phyloP scores from a whole-genome alignment of 2,113 vertebrate genomes.

The Cynoglossus semilaevis region DNA sequence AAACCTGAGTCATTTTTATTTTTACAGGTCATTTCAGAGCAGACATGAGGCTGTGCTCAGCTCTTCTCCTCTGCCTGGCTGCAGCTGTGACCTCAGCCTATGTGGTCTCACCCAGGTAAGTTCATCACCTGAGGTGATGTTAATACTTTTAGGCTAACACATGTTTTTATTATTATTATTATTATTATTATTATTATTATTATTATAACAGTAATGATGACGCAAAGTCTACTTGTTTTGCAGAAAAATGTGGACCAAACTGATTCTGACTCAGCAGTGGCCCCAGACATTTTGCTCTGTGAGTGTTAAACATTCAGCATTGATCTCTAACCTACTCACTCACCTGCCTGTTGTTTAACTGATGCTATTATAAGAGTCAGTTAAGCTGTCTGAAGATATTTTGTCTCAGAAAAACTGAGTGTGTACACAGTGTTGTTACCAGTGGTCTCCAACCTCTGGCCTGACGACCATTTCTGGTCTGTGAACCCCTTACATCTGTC shows the following conservation, averaged over 20 bases:
- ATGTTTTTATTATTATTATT: no score
- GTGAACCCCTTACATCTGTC: no score
- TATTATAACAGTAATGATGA: background rate
- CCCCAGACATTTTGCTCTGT: slow-evolving; percentile 76
- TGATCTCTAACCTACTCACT: background rate
- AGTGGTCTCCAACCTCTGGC: no score
- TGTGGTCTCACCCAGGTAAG: slow-evolving; percentile 51
- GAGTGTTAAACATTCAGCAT: slow-evolving; percentile 32
- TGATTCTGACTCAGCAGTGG: slow-evolving; percentile 80
- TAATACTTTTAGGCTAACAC: no score
- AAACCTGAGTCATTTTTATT: background rate
- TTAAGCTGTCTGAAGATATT: no score
- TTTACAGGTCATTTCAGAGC: slow-evolving; percentile 20
- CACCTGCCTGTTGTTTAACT: background rate
- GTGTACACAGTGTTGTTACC: no score
- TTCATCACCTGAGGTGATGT: background rate
- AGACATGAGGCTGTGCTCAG: slow-evolving; percentile 45
- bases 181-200: background rate
- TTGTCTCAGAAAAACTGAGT: no score
- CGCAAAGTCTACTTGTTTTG: slow-evolving; percentile 18
- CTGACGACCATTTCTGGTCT: no score
- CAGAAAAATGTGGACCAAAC: slow-evolving; percentile 74
- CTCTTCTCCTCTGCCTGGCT: slow-evolving; percentile 50
- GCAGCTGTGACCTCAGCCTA: slow-evolving; percentile 40
- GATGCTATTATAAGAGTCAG: no score